Conservation (phyloP, 2,797 vertebrate genomes). For the Novumbra hubbsi region DNA sequence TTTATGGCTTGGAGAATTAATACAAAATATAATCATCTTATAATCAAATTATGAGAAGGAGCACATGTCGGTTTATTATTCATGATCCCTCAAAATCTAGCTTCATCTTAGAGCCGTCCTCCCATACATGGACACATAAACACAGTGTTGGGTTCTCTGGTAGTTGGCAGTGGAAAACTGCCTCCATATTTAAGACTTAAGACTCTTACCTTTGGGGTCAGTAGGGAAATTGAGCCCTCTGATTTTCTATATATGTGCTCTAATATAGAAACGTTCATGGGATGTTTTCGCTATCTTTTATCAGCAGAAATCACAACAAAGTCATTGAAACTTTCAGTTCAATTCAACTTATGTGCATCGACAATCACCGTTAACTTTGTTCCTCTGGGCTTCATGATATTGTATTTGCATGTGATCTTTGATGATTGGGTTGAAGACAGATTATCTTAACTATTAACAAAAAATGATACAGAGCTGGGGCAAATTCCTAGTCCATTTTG, state of each 20-base stretch:
- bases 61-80: slow-evolving; percentile 57
- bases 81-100: slow-evolving; percentile 55
- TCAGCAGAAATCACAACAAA: background rate
- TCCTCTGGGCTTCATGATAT: slow-evolving; percentile 6
- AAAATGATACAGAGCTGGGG: background rate
- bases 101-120: slow-evolving; percentile 49
- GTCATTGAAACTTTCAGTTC: background rate
- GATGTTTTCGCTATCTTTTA: background rate
- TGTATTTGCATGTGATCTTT: background rate
- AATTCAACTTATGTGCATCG: background rate
- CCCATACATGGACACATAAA: slow-evolving; percentile 35
- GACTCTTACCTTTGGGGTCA: background rate
- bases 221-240: background rate
- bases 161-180: background rate
- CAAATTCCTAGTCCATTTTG: background rate
- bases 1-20: no score
- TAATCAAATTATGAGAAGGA: slow-evolving; percentile 62
- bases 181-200: background rate
- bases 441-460: background rate
- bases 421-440: background rate
- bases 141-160: slow-evolving; percentile 35
- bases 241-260: background rate
- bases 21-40: slow-evolving; percentile 46
- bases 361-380: background rate
- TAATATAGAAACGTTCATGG: background rate